Evolutionary conservation across 2,888 invertebrate species (phyloP), one percentile per base, ranked within the genome.

Genomic region (Trissolcus japonicus): DNA sequence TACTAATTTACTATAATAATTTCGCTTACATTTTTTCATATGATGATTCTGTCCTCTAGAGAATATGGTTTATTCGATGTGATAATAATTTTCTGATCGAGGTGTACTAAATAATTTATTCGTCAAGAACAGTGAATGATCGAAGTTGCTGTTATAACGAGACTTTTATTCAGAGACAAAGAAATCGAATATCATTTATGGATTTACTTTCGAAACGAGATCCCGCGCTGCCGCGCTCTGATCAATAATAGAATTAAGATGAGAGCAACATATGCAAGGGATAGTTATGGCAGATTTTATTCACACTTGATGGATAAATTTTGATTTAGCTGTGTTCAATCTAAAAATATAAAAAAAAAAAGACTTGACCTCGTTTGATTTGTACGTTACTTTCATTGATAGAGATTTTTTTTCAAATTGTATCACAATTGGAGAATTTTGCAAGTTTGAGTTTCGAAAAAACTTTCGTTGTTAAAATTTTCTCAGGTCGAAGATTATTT

Each of bases 241-340:
- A 46, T 46, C 46, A 46, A 46, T 46, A 46, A 46, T 46, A 46
- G 46, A 46, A 14, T 46, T n/a, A 46, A 6, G 46, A 46, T 46
- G 14, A 16, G 46, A n/a, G 46, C 16, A 46, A 46, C 16, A 46
- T 46, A 46, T 46, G 16, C 9, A 7, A 9, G 35, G 11, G 35
- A 35, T 35, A 35, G 35, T 35, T 35, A 35, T 35, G 35, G 35
- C 35, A 35, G 35, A 35, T 35, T 46, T 16, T 46, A 46, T 46
- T 6, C 16, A 46, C 16, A 46, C 16, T 16, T 46, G 16, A 46
- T 46, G n/a, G 46, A 46, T 46, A n/a, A 46, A 46, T n/a, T 46
- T 46, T 46, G n/a, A 16, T 46, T 16, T 46, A 46, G 16, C 46
- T 35, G 35, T 9, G 35, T 35, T 9, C 35, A 9, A 6, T 35